Evolutionary conservation across 2,888 invertebrate species (phyloP).

Genomic region (Coelinius sp.): DNA sequence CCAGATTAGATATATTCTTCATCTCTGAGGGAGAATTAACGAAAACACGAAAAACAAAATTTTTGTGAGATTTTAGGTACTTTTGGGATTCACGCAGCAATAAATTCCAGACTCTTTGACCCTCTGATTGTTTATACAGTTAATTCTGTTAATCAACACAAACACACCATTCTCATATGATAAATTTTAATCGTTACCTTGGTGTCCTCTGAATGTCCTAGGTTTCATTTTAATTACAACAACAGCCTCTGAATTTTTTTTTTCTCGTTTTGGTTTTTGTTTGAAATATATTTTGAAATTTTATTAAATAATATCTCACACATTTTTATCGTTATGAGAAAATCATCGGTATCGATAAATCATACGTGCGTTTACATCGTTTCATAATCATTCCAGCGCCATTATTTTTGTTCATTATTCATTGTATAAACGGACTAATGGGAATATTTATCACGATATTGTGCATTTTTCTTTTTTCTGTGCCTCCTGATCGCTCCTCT

Average conservation of each 20-base stretch:
- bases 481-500: slow-evolving; percentile 21
- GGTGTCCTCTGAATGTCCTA: slow-evolving; percentile 17
- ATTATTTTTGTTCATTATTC: slow-evolving; percentile 23
- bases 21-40: slow-evolving; percentile 13
- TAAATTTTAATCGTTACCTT: slow-evolving; percentile 36
- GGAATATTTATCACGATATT: slow-evolving; percentile 52
- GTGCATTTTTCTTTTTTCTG: slow-evolving; percentile 62
- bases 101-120: neutral
- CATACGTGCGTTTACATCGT: slow-evolving; percentile 36
- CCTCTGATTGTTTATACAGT: slow-evolving; percentile 8
- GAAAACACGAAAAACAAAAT: slow-evolving; percentile 20
- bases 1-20: slow-evolving; percentile 37
- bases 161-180: slow-evolving; percentile 41
- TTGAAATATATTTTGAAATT: slow-evolving; percentile 49
- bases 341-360: slow-evolving; percentile 42
- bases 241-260: slow-evolving; percentile 34
- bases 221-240: slow-evolving; percentile 13
- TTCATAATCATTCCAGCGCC: slow-evolving; percentile 27
- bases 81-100: slow-evolving; percentile 22
- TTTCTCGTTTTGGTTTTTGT: slow-evolving; percentile 47
- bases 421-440: slow-evolving; percentile 4
- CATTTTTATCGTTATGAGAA: slow-evolving; percentile 52
- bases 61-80: slow-evolving; percentile 23
- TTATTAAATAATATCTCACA: slow-evolving; percentile 66
- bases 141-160: slow-evolving; percentile 42